Evolutionary conservation across 2,797 vertebrate genomes (phyloP).

Genomic region (Hoplostethus atlanticus): DNA sequence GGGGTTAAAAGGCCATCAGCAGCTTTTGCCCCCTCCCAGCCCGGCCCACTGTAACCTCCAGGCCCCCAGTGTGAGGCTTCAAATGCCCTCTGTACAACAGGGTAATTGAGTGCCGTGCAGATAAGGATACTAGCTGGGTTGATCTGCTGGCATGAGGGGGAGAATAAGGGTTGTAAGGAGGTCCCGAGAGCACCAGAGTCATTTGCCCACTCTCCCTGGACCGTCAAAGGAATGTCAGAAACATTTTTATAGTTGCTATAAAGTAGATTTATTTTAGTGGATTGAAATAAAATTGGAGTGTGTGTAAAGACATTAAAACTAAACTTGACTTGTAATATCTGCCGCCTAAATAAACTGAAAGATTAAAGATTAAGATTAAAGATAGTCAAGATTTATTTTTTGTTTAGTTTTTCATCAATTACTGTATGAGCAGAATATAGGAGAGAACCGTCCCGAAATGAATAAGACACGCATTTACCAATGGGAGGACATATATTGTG

Average conservation of each 20-base stretch:
- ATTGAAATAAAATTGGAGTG: too few relatives aligned
- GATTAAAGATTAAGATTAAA: too few relatives aligned
- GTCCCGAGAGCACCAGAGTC: conserved; percentile 73
- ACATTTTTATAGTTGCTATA: conserved; percentile 58
- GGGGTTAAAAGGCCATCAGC: conserved; percentile 75
- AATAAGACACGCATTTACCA: too few relatives aligned
- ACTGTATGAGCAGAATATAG: too few relatives aligned
- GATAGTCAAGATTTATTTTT: too few relatives aligned
- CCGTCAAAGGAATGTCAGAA: conserved; percentile 75
- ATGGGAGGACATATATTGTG: too few relatives aligned
- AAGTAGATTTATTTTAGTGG: conserved; percentile 15
- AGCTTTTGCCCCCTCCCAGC: conserved; percentile 62
- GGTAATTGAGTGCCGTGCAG: conserved; percentile 82
- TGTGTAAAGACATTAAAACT: too few relatives aligned
- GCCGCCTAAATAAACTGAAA: too few relatives aligned
- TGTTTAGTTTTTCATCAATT: too few relatives aligned
- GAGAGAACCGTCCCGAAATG: too few relatives aligned
- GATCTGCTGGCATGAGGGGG: conserved; percentile 73
- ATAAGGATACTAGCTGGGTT: conserved; percentile 81
- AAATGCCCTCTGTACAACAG: conserved; percentile 68
- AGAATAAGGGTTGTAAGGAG: conserved; percentile 26
- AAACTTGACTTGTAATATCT: too few relatives aligned
- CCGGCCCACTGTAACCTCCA: conserved; percentile 67
- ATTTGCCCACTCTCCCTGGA: conserved; percentile 73
- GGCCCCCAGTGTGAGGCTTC: conserved; percentile 69